A percentile compares a stretch with the other conserved stretches of the same genome.
phyloP scores from a whole-genome alignment of 53 echinoderm and acorn worm species.

The Mesocentrotus franciscanus region DNA sequence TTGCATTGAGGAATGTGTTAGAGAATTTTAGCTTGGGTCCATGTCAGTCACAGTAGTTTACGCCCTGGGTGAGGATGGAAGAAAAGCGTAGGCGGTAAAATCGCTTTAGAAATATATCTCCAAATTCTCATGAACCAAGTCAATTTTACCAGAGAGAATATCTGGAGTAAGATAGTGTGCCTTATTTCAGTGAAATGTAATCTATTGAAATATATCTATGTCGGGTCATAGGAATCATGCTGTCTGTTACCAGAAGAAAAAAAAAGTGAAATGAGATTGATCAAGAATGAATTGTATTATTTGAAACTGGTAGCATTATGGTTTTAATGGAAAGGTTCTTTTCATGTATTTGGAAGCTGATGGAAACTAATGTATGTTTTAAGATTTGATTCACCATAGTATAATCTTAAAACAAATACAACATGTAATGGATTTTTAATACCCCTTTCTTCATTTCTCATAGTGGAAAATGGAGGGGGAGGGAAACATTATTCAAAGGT shows the following conservation, averaged over 20 bases:
- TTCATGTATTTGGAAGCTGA: no score
- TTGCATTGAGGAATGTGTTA: constrained; percentile 10
- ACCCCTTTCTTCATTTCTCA: no score
- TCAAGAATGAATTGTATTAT: no score
- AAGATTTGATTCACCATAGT: no score
- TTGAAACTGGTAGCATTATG: no score
- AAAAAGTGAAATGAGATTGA: neutral
- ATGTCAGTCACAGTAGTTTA: constrained; percentile 12
- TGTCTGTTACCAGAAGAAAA: neutral
- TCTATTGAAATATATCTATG: neutral
- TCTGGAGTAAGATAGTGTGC: neutral
- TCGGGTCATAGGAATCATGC: neutral
- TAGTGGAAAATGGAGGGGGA: no score
- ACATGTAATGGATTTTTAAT: no score
- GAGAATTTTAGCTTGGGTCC: constrained; percentile 2
- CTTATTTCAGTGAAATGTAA: neutral
- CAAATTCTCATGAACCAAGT: neutral
- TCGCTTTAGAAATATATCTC: neutral
- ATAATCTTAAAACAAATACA: no score
- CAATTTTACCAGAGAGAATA: neutral
- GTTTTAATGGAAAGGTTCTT: no score
- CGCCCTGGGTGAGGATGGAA: neutral
- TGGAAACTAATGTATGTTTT: no score
- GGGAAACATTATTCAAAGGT: no score
- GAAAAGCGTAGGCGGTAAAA: neutral